phyloP scores from a whole-genome alignment of 2,888 invertebrate genomes.

The Microctonus brassicae region DNA sequence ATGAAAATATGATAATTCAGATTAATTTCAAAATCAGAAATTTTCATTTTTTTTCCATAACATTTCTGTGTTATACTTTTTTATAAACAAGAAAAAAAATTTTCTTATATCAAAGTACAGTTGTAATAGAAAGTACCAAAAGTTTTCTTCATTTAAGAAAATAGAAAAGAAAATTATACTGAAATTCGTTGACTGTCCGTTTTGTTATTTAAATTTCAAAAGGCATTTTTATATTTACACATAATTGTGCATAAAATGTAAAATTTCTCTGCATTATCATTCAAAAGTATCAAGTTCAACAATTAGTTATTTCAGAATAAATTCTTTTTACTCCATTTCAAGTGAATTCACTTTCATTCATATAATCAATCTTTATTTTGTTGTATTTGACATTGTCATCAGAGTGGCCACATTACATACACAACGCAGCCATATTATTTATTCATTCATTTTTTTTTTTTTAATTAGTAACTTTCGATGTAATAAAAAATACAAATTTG shows the following conservation, averaged over 20 bases:
- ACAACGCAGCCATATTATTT: conserved; percentile 25
- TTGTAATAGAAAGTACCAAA: too few species aligned
- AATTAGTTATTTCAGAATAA: background rate
- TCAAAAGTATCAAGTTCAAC: background rate
- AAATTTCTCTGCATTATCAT: conserved; percentile 7
- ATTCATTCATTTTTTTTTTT: background rate
- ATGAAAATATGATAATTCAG: conserved; percentile 50
- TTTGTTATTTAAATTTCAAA: background rate
- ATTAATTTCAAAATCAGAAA: conserved; percentile 50
- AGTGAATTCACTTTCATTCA: conserved; percentile 34
- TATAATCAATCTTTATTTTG: conserved; percentile 23
- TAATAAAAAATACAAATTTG: conserved; percentile 19
- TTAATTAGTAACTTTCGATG: conserved; percentile 26
- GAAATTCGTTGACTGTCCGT: background rate
- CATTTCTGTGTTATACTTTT: background rate
- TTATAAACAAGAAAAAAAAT: too few species aligned
- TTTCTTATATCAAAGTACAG: too few species aligned
- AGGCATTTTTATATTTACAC: too few species aligned
- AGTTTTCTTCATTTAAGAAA: background rate
- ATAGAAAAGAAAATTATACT: background rate
- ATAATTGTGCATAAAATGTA: conserved; percentile 5
- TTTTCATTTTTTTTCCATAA: conserved; percentile 12
- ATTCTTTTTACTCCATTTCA: conserved; percentile 25
- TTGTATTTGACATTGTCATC: conserved; percentile 27
- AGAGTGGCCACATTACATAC: conserved; percentile 33